phyloP scores from a whole-genome alignment of 1,140 invertebrate genomes.

The Zelostemma sp. region DNA sequence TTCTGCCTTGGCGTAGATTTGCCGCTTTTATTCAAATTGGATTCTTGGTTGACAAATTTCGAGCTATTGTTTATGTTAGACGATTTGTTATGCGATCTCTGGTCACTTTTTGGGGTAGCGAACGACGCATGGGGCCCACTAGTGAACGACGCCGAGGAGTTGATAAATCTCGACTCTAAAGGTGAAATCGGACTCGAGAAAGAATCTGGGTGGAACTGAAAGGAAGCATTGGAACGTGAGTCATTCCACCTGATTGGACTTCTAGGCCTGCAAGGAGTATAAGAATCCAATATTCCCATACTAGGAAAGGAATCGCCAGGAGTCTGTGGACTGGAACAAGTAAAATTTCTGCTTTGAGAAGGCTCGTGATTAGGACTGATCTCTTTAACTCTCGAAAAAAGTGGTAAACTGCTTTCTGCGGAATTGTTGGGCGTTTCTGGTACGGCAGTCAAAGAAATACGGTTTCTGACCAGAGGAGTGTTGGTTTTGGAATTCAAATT shows the following conservation, averaged over 20 bases:
- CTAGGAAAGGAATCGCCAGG: constrained; percentile 9
- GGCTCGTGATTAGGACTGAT: not conserved
- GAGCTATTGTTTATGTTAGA: constrained; percentile 29
- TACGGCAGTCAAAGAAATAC: constrained; percentile 9
- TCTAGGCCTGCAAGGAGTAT: constrained; percentile 26
- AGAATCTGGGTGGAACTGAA: too few relatives aligned
- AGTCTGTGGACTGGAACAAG: not conserved
- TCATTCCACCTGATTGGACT: constrained; percentile 13
- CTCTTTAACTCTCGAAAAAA: constrained; percentile 25
- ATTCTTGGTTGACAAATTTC: constrained; percentile 24
- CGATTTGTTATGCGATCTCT: constrained; percentile 23
- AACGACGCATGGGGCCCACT: constrained; percentile 18
- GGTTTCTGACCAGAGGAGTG: constrained; percentile 32
- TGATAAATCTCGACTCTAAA: too few relatives aligned
- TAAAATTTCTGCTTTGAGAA: not conserved
- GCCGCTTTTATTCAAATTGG: constrained; percentile 28
- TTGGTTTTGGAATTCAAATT: constrained; percentile 24
- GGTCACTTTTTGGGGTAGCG: constrained; percentile 30
- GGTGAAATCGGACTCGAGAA: constrained; percentile 42
- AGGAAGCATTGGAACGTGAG: constrained; percentile 1
- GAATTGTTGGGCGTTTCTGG: constrained; percentile 16
- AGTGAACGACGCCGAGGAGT: too few relatives aligned
- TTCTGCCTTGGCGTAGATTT: constrained; percentile 41
- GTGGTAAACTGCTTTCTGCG: constrained; percentile 22
- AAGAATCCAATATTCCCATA: constrained; percentile 19